A percentile compares a stretch with the other conserved stretches of the same genome.
phyloP scores from a whole-genome alignment of 2,888 invertebrate species.

The Norana najaformis region DNA sequence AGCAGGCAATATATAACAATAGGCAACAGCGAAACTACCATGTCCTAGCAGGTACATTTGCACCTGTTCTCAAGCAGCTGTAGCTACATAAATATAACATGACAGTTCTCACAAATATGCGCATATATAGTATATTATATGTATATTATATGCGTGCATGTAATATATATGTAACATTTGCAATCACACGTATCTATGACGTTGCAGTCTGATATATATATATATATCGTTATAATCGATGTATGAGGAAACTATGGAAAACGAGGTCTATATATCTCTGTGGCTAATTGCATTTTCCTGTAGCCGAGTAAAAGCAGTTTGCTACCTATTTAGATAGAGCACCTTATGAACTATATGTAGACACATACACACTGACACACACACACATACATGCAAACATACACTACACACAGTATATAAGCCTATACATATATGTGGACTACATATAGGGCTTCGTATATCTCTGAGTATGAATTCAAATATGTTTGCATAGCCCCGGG shows the following conservation, averaged over 20 bases:
- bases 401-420: background rate
- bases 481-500: background rate
- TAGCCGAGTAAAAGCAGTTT: background rate
- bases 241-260: too few species aligned
- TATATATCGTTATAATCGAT: too few species aligned
- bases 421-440: too few species aligned
- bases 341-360: background rate
- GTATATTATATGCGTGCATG: background rate
- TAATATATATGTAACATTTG: background rate
- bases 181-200: background rate
- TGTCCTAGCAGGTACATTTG: background rate
- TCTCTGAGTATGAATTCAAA: background rate
- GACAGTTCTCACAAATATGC: background rate
- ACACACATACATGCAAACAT: too few species aligned
- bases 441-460: background rate
- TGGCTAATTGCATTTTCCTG: background rate
- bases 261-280: background rate
- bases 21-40: background rate
- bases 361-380: background rate
- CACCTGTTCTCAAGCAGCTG: background rate
- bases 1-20: background rate
- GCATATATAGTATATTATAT: background rate
- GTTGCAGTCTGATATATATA: too few species aligned
- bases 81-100: background rate
- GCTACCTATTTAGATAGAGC: background rate